phyloP scores from a whole-genome alignment of 2,888 invertebrate species.

The Biston stratarius region DNA sequence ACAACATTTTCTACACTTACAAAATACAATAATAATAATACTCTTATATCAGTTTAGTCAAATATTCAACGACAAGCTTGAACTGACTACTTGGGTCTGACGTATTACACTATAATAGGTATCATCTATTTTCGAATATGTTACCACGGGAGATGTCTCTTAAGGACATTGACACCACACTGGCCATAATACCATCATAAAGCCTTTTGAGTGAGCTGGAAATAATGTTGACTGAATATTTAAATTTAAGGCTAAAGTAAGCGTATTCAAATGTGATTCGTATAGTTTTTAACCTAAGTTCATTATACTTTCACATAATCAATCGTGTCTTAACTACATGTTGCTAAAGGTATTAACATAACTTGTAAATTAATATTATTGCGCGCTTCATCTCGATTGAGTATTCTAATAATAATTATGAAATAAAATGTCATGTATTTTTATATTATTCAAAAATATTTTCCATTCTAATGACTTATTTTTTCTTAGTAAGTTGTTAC shows the following conservation, averaged over 20 bases:
- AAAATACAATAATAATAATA: not conserved
- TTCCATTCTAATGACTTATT: not conserved
- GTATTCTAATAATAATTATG: not conserved
- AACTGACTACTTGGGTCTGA: slow-evolving; percentile 24
- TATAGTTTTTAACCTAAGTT: slow-evolving; percentile 5
- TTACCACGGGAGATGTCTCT: slow-evolving; percentile 14
- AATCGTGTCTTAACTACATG: slow-evolving; percentile 10
- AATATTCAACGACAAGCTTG: slow-evolving; percentile 9
- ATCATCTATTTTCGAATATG: slow-evolving; percentile 26
- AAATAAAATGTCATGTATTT: slow-evolving; percentile 6
- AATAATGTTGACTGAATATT: not conserved
- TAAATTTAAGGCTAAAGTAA: not conserved
- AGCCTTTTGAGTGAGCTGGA: slow-evolving; percentile 4
- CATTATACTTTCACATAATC: slow-evolving; percentile 17
- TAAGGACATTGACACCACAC: slow-evolving; percentile 27
- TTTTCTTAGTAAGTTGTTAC: not conserved
- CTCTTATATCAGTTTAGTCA: not conserved
- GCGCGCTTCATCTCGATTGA: slow-evolving; percentile 3
- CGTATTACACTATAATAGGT: slow-evolving; percentile 15
- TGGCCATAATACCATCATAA: slow-evolving; percentile 18
- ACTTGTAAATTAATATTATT: slow-evolving; percentile 17
- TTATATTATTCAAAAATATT: not conserved
- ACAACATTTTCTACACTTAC: not conserved
- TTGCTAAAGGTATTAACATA: slow-evolving; percentile 15
- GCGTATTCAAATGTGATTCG: not conserved